Base-by-base conservation (phyloP, 1,140 invertebrate species). In the Hydropsyche tenuis region DNA sequence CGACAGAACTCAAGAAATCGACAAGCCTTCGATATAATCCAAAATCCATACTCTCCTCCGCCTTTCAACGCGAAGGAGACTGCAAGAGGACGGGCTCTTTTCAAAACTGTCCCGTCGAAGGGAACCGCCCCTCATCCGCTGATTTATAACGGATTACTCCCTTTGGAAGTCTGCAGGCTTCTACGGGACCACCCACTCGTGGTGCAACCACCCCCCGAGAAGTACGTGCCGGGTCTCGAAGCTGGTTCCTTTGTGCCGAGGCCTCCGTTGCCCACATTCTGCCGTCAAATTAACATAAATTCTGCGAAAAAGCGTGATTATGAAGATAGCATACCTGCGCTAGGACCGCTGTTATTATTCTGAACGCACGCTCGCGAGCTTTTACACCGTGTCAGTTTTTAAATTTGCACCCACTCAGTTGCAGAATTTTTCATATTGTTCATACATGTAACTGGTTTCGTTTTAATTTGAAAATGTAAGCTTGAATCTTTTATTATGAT, bases 61-160 rank as follows among this genome's bases (percentile, higher is more conserved):
- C n/a, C n/a, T n/a, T n/a, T n/a, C n/a, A n/a, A n/a, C n/a, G n/a
- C 63, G 37, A 16, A 42, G 16, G 4, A 65, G 27, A 65, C 63
- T 4, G 30, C 30, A 37, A 3, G 30, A 37, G 30, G 30, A 37
- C 30, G 9, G 9, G 30, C 3, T 37, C 30, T 37, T 37, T 37
- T 37, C 30, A 37, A 37, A 37, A 9, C 25, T 11, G 30, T 43
- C 46, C 51, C 56, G 48, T 37, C 20, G 25, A 73, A 43, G 43
- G 27, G 23, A 11, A 53, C 62, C 42, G 70, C 42, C 73, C 48
- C 73, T 75, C 73, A 73, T 77, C 71, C 75, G 23, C 69, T 77
- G 76, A 77, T 77, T 77, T 77, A 77, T 77, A 75, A 77, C 60
- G 73, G 73, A 75, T 77, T 77, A 77, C 53, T 72, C 69, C 62